phyloP scores from a whole-genome alignment of 2,797 vertebrate genomes.

The Arctocebus calabarensis region DNA sequence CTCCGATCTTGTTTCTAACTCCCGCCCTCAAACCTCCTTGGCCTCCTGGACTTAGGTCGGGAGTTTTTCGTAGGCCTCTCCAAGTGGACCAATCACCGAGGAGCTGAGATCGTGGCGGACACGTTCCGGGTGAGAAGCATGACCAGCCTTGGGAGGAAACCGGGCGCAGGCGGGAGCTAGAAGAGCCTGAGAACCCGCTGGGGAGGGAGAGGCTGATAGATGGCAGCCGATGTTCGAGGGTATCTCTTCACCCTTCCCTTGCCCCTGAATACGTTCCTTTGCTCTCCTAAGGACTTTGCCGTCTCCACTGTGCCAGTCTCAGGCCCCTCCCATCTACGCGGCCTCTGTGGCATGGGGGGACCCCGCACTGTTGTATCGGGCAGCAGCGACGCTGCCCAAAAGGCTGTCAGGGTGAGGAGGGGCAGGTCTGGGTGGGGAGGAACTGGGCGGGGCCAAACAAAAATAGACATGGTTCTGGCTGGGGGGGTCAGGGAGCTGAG shows the following conservation, averaged over 20 bases:
- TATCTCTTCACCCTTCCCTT: not conserved
- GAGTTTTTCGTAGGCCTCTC: slow-evolving; percentile 97
- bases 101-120: slow-evolving; percentile 94
- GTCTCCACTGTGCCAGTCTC: slow-evolving; percentile 94
- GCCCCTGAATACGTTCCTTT: not conserved
- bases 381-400: slow-evolving; percentile 92
- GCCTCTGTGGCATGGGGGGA: slow-evolving; percentile 95
- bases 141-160: not conserved
- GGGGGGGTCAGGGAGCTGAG: fast-evolving
- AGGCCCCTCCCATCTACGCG: slow-evolving; percentile 91
- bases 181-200: not conserved
- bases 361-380: slow-evolving; percentile 93
- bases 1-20: not conserved
- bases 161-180: not conserved
- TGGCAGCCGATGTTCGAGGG: not conserved
- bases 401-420: slow-evolving; percentile 91
- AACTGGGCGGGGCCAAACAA: not conserved
- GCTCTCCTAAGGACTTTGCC: slow-evolving; percentile 91
- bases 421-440: no score
- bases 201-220: not conserved
- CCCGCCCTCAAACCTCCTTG: not conserved
- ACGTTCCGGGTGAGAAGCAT: slow-evolving; percentile 91
- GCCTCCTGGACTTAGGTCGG: slow-evolving; percentile 85
- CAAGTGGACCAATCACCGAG: slow-evolving; percentile 94
- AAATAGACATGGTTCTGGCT: not conserved